A percentile compares a stretch with the other conserved stretches of the same genome.
Evolutionary conservation across 2,113 vertebrate species (phyloP).

Genomic region (Myotis brandtii): DNA sequence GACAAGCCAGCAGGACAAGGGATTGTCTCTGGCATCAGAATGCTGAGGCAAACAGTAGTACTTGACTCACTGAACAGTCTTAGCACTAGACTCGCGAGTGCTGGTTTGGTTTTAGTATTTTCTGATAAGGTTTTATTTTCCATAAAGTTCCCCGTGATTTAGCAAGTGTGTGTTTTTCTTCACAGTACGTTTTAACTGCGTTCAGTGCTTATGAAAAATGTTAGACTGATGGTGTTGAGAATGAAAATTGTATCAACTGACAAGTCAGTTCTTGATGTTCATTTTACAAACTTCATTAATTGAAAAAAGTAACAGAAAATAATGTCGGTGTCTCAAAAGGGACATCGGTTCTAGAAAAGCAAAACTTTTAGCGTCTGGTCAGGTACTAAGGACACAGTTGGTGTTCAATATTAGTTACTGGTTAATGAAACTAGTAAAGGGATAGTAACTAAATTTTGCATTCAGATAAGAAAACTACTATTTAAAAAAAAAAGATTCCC

Average conservation of each 20-base stretch:
- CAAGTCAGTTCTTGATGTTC: slow-evolving; percentile 74
- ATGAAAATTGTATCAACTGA: slow-evolving; percentile 72
- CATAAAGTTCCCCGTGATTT: slow-evolving; percentile 69
- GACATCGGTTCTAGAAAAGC: slow-evolving; percentile 13
- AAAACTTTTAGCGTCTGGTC: slow-evolving; percentile 30
- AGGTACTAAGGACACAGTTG: slow-evolving; percentile 20
- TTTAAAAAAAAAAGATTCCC: background rate
- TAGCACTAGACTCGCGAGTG: slow-evolving; percentile 53
- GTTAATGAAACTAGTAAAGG: slow-evolving; percentile 50
- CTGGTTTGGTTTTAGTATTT: slow-evolving; percentile 62
- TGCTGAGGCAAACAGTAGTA: background rate
- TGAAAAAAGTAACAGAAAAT: slow-evolving; percentile 66
- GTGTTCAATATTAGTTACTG: slow-evolving; percentile 49
- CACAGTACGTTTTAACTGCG: slow-evolving; percentile 71
- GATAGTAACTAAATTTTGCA: slow-evolving; percentile 20
- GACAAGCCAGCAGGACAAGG: background rate
- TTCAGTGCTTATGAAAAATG: slow-evolving; percentile 74
- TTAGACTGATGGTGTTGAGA: slow-evolving; percentile 71
- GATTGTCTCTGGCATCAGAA: background rate
- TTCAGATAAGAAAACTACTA: slow-evolving; percentile 33
- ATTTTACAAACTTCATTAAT: slow-evolving; percentile 76
- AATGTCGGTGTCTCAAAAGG: slow-evolving; percentile 42
- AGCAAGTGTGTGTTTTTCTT: slow-evolving; percentile 67
- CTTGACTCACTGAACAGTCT: slow-evolving; percentile 52
- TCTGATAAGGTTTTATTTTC: slow-evolving; percentile 58